Conservation (phyloP, 2,888 invertebrate genomes). For the Pristionchus mayeri region DNA sequence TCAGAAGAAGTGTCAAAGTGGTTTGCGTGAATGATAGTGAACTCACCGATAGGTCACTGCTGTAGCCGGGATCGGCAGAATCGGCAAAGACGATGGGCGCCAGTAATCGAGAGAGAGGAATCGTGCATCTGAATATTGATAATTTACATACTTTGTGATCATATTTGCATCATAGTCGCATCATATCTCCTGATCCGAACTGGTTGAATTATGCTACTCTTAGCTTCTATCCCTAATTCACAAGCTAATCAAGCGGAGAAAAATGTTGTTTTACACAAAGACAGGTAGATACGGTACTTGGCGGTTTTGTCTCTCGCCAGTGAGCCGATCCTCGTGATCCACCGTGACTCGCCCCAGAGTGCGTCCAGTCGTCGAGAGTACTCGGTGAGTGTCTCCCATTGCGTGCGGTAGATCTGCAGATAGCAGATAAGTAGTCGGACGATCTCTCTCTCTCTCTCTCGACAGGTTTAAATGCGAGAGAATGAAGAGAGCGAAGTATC, state of each 20-base stretch:
- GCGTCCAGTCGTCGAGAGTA: conserved; percentile 88
- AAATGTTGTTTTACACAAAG: no score
- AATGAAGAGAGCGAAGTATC: no score
- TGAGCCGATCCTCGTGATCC: conserved; percentile 95
- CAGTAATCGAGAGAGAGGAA: conserved; percentile 46
- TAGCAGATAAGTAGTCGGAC: neutral
- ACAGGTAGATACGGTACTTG: conserved; percentile 58
- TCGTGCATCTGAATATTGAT: conserved; percentile 12
- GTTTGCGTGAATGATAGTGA: neutral
- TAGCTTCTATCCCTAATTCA: no score
- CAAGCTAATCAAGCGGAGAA: no score
- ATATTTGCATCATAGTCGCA: no score
- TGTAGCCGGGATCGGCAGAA: conserved; percentile 17
- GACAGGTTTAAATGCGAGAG: no score
- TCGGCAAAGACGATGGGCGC: conserved; percentile 18
- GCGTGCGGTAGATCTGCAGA: conserved; percentile 63
- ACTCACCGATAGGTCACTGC: neutral
- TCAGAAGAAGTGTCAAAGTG: no score
- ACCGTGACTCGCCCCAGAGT: conserved; percentile 93
- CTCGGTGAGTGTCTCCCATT: conserved; percentile 82
- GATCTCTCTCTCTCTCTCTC: no score
- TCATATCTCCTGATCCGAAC: no score
- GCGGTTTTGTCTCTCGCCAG: conserved; percentile 88
- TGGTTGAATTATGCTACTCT: no score
- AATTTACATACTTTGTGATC: no score